phyloP scores from a whole-genome alignment of 2,797 vertebrate species.

The Cossypha heuglini region DNA sequence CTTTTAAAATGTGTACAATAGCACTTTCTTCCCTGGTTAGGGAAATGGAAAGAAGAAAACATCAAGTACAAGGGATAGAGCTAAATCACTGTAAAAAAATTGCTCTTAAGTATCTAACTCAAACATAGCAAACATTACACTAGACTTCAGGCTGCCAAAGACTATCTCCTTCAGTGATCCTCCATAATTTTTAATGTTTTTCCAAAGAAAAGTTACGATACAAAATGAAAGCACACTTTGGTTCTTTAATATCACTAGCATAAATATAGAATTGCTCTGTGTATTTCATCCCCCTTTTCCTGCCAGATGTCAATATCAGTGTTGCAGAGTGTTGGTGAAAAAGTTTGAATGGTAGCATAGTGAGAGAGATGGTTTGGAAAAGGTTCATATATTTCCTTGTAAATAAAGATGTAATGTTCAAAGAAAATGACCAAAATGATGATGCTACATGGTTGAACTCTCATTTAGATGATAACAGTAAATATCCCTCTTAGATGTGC shows the following conservation, averaged over 20 bases:
- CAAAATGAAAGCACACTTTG: neutral
- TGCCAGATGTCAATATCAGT: neutral
- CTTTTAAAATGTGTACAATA: neutral
- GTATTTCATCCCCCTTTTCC: neutral
- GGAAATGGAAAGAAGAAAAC: neutral
- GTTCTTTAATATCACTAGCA: neutral
- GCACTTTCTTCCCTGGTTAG: neutral
- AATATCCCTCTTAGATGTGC: neutral
- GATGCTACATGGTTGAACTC: neutral
- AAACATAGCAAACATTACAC: neutral
- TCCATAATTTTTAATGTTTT: neutral
- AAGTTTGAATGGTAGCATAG: neutral
- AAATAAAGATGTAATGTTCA: neutral
- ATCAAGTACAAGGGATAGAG: neutral
- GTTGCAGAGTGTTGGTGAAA: neutral
- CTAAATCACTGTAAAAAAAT: neutral
- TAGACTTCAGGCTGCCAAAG: neutral
- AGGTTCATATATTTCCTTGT: conserved; percentile 19
- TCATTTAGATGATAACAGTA: neutral
- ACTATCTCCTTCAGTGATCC: neutral
- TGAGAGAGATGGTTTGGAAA: neutral
- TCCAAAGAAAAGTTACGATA: neutral
- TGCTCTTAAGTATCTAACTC: neutral
- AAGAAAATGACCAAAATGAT: neutral
- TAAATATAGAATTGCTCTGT: neutral